phyloP scores from a whole-genome alignment of 2,888 invertebrate genomes.

The Desoria tigrina region DNA sequence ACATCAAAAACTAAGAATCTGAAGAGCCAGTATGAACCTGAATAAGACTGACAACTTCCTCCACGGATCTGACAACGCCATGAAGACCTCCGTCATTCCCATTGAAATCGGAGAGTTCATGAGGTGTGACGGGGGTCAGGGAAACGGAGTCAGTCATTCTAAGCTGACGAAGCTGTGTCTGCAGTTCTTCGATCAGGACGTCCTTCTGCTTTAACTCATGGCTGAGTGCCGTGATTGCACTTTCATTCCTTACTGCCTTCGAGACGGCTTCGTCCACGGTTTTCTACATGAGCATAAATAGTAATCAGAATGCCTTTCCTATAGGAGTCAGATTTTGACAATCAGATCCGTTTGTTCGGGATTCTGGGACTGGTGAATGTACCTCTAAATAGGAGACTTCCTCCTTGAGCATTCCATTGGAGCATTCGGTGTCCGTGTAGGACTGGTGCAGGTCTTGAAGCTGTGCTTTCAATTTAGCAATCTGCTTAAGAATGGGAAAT shows the following conservation, averaged over 20 bases:
- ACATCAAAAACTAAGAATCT: background rate
- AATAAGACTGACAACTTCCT: slow-evolving; percentile 48
- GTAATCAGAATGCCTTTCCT: background rate
- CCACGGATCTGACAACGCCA: slow-evolving; percentile 51
- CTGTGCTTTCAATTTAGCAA: slow-evolving; percentile 51
- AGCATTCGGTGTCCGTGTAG: slow-evolving; percentile 67
- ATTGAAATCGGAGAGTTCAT: slow-evolving; percentile 52
- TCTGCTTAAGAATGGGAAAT: slow-evolving; percentile 27
- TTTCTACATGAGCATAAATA: slow-evolving; percentile 39
- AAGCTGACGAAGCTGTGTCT: slow-evolving; percentile 57
- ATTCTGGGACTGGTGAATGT: background rate
- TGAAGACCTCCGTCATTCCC: slow-evolving; percentile 52
- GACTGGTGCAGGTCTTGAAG: slow-evolving; percentile 55
- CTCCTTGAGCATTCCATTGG: slow-evolving; percentile 68
- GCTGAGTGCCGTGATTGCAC: slow-evolving; percentile 60
- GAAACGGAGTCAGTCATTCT: slow-evolving; percentile 30
- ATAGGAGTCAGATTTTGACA: background rate
- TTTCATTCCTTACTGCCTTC: slow-evolving; percentile 52
- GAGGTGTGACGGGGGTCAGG: slow-evolving; percentile 24
- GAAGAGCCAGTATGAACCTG: slow-evolving; percentile 35
- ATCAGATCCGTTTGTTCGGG: too few relatives aligned
- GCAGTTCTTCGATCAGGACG: slow-evolving; percentile 59
- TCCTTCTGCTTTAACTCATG: slow-evolving; percentile 62
- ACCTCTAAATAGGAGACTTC: slow-evolving; percentile 62
- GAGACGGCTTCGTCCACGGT: slow-evolving; percentile 50